Evolutionary conservation across 2,113 vertebrate genomes (phyloP).

Genomic region (Tupaia tana): DNA sequence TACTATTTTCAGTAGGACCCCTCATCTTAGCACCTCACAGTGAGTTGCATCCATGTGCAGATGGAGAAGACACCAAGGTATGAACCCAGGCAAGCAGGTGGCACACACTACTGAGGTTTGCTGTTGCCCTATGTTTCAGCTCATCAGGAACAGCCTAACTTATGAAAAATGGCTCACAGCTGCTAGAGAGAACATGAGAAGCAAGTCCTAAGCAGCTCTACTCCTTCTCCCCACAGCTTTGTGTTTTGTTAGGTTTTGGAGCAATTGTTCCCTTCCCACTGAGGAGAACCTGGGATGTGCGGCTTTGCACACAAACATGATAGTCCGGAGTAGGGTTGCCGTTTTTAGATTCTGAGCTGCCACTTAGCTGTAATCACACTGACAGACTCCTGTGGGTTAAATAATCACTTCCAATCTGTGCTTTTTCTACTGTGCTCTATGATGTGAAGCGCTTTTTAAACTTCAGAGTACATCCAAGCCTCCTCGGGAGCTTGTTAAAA

Average conservation of each 20-base stretch:
- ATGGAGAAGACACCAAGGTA: rapidly evolving
- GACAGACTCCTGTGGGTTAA: neutral
- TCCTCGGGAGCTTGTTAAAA: neutral
- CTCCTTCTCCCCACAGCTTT: neutral
- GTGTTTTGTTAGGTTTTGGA: neutral
- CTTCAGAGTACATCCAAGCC: neutral
- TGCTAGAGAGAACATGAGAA: neutral
- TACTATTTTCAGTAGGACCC: neutral
- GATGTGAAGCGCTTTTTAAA: neutral
- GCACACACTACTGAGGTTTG: rapidly evolving
- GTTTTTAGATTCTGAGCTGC: neutral
- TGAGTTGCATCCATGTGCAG: neutral
- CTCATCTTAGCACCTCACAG: neutral
- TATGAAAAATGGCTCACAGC: neutral
- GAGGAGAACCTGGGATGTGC: neutral
- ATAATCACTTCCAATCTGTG: neutral
- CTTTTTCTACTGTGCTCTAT: neutral
- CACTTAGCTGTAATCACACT: neutral
- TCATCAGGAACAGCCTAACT: neutral
- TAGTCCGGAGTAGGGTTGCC: neutral
- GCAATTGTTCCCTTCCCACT: rapidly evolving
- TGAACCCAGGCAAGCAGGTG: neutral
- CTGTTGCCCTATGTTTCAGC: neutral
- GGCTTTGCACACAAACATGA: neutral
- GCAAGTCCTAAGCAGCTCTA: neutral